A percentile compares a stretch with the other conserved stretches of the same genome.
These are phyloP conservation scores for Apogon hyalosoma DNA, from an alignment of 2,797 vertebrate genomes.

Conservation along the genomic window DNA sequence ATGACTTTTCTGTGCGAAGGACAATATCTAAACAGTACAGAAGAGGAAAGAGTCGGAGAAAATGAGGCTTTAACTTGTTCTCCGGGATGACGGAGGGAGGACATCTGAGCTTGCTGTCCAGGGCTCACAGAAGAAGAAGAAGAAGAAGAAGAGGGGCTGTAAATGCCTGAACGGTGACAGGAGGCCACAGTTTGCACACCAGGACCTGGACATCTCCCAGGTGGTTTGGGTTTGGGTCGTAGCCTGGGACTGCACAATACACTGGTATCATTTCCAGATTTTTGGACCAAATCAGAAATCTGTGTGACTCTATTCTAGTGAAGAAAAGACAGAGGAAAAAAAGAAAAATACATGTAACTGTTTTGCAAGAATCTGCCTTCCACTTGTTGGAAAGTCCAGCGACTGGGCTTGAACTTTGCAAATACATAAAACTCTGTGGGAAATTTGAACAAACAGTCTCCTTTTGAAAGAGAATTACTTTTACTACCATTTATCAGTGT, in stretches of 20 bases:
- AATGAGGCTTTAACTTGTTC: conserved; percentile 27
- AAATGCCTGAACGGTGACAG: conserved; percentile 36
- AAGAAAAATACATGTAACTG: neutral
- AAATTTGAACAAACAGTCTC: neutral
- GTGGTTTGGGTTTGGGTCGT: conserved; percentile 53
- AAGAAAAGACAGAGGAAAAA: conserved; percentile 32
- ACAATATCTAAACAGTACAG: conserved; percentile 41
- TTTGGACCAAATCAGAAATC: conserved; percentile 39
- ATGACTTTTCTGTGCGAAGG: conserved; percentile 33
- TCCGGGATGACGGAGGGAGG: conserved; percentile 58
- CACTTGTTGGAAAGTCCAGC: neutral
- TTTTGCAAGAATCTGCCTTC: neutral
- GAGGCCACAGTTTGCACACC: conserved; percentile 30
- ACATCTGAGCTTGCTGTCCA: conserved; percentile 53
- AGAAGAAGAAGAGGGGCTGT: conserved; percentile 5
- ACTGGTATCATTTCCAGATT: conserved; percentile 34
- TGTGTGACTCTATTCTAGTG: conserved; percentile 29
- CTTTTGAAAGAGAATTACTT: neutral
- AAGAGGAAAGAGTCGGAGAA: conserved; percentile 43
- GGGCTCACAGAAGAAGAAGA: conserved; percentile 13
- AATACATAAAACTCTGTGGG: neutral
- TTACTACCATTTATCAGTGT: conserved; percentile 1
- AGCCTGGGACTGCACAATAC: conserved; percentile 51
- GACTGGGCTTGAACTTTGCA: neutral
- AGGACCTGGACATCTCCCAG: conserved; percentile 27